Evolutionary conservation across 2,797 vertebrate species (phyloP).

Genomic region (Falco peregrinus): DNA sequence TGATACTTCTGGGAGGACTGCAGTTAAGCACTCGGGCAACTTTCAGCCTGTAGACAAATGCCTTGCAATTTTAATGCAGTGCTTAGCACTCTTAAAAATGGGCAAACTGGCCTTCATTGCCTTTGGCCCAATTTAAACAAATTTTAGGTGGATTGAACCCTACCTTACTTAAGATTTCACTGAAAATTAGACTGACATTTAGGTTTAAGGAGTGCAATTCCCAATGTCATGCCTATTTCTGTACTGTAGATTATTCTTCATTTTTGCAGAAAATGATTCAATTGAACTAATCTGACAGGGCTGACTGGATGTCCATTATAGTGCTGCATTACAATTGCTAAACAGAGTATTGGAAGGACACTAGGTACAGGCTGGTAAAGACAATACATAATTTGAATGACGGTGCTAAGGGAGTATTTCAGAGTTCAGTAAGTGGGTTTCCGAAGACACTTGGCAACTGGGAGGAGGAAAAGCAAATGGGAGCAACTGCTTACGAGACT

Average conservation of each 20-base stretch:
- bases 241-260: constrained; percentile 41
- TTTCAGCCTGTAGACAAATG: background rate
- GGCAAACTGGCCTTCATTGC: background rate
- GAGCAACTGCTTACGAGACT: constrained; percentile 34
- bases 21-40: background rate
- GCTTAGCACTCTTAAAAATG: background rate
- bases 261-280: constrained; percentile 62
- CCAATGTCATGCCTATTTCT: constrained; percentile 30
- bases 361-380: constrained; percentile 35
- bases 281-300: constrained; percentile 54
- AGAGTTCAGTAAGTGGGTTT: constrained; percentile 14
- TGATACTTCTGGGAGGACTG: background rate
- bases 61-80: background rate
- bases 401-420: background rate
- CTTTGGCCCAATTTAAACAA: background rate
- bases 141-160: constrained; percentile 5
- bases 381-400: constrained; percentile 36
- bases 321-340: constrained; percentile 51
- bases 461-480: constrained; percentile 18
- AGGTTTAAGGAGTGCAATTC: constrained; percentile 26
- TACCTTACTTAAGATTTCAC: constrained; percentile 31
- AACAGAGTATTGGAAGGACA: constrained; percentile 43
- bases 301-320: constrained; percentile 43
- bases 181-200: constrained; percentile 13
- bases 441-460: background rate